Base-by-base conservation (phyloP, 1,140 invertebrate genomes). In the Cydia fagiglandana region DNA sequence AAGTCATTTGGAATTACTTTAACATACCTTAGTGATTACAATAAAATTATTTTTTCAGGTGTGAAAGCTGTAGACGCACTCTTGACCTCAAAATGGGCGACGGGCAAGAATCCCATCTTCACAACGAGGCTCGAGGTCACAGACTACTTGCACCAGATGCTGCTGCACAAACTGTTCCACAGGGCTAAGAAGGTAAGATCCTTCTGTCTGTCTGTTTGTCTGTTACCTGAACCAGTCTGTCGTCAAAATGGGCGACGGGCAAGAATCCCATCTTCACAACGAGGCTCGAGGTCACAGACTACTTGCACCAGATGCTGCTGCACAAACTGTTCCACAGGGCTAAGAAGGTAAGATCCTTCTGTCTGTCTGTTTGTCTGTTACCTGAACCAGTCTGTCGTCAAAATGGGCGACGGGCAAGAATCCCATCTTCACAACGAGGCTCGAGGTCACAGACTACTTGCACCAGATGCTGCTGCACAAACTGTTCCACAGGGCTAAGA, bases 151-250 rank as follows among this genome's bases (percentile, higher is more conserved):
- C 96, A 99, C 80, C 90, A 94, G 85, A 97, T 99, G 96, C 90
- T 99, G 79, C 94, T 95, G 82, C 98, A 98, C 92, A 99, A 98
- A 91, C 96, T 99, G 88, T 99, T 98, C 92, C 98, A 99, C 93
- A 95, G 98, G 80, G 98, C 98, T 73, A 96, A 97, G 86, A 98
- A 98, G 93, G 97, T 45, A 45, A 45, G 10, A 45, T 45, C 0
- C 41, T 45, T 45, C 9, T 45, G 41, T 45, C 30, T 30, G 30
- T 45, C 9, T 45, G 10, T 45, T 9, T 30, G 30, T 30, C 30
- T 30, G 30, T 30, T 30, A 30, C 30, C 30, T 30, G 30, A 30
- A 30, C 30, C 30, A 4, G 4, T 30, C 30, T 30, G 30, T 30
- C 30, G 30, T 30, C 30, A 30, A 30, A 30, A 30, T 3, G 2